Percentiles rank a stretch among this genome's conserved stretches.
phyloP scores from a whole-genome alignment of 2,113 vertebrate species.

The Carassius auratus region DNA sequence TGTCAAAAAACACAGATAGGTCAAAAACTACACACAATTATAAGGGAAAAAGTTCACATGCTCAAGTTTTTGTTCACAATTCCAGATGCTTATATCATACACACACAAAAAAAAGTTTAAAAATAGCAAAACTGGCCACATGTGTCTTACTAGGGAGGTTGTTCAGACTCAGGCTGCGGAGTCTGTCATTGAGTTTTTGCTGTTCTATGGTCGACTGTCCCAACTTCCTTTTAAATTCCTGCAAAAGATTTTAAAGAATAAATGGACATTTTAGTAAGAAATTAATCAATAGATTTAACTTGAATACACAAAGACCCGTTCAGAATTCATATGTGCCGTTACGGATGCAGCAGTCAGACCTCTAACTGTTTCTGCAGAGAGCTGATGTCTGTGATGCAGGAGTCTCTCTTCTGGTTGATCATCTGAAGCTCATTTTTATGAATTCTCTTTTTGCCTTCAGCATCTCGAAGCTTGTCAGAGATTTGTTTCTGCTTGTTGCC shows the following conservation, averaged over 20 bases:
- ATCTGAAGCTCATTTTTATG: slow-evolving; percentile 84
- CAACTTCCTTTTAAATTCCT: slow-evolving; percentile 93
- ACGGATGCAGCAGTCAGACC: slow-evolving; percentile 63
- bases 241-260: background rate
- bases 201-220: slow-evolving; percentile 87
- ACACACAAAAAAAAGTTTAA: background rate
- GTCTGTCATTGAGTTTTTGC: slow-evolving; percentile 84
- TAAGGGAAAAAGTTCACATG: no score
- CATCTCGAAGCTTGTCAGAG: slow-evolving; percentile 85
- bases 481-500: slow-evolving; percentile 92
- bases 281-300: background rate
- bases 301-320: background rate
- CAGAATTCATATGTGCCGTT: background rate
- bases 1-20: no score
- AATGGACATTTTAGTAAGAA: background rate
- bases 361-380: slow-evolving; percentile 87
- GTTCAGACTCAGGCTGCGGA: slow-evolving; percentile 79
- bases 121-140: background rate
- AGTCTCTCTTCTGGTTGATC: slow-evolving; percentile 84
- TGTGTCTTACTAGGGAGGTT: slow-evolving; percentile 80
- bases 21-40: no score
- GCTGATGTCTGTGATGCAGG: slow-evolving; percentile 84
- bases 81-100: background rate
- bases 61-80: background rate
- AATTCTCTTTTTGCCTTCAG: slow-evolving; percentile 82